Conservation (phyloP, 2,888 invertebrate genomes). For the Choristoneura rosaceana region DNA sequence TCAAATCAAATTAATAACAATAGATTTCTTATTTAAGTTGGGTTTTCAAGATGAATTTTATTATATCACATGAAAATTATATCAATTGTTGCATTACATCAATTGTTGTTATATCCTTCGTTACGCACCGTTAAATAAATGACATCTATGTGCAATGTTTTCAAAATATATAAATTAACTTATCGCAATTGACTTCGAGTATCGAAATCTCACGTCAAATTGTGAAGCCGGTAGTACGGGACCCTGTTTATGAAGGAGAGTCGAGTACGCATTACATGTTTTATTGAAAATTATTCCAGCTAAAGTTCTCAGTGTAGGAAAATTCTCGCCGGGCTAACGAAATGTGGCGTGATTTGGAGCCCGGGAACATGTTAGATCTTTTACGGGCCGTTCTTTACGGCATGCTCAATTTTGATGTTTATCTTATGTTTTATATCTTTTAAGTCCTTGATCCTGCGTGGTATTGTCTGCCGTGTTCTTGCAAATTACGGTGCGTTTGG, state of each 20-base stretch:
- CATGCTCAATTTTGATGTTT: conserved; percentile 38
- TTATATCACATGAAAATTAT: too few species aligned
- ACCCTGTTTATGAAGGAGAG: conserved; percentile 49
- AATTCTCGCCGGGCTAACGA: conserved; percentile 22
- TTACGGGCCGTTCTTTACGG: conserved; percentile 34
- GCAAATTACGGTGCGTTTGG: neutral
- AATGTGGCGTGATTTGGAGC: conserved; percentile 39
- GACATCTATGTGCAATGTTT: too few species aligned
- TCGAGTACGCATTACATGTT: conserved; percentile 52
- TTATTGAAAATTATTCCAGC: conserved; percentile 56
- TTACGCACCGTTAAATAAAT: too few species aligned
- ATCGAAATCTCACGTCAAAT: neutral
- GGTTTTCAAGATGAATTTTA: too few species aligned
- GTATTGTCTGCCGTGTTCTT: conserved; percentile 4
- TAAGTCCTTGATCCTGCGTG: conserved; percentile 25
- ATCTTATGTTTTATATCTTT: conserved; percentile 41
- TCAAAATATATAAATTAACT: too few species aligned
- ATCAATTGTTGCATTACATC: too few species aligned
- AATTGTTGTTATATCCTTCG: too few species aligned
- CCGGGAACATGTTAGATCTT: conserved; percentile 29
- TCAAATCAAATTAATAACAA: too few species aligned
- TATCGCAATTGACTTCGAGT: neutral
- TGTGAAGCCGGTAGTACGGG: conserved; percentile 45
- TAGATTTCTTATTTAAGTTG: too few species aligned
- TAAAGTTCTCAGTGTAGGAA: conserved; percentile 36